Base-by-base conservation (phyloP, 2,113 vertebrate species). In the Amphiprion percula region DNA sequence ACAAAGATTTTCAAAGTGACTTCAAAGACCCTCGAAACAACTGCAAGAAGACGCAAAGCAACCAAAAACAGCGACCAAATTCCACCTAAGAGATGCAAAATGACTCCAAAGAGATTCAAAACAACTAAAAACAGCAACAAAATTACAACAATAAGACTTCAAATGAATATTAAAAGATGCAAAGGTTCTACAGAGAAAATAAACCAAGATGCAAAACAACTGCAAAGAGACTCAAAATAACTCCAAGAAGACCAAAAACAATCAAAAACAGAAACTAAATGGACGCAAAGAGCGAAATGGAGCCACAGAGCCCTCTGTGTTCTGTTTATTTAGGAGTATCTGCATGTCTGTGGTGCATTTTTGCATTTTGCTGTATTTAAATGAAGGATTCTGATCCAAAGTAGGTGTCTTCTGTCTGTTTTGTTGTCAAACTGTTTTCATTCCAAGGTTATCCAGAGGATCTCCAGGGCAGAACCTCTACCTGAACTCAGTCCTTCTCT, bases 361-460 rank as follows among this genome's bases (percentile, higher is more conserved):
- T 26, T 39, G 30, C 23, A 14, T 1, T 44, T 15, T 44, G 41
- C 11, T 44, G 10, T 10, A n/a, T n/a, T 52, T n/a, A 52, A 52
- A n/a, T 52, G 19, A 52, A 17, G 2, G 3, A 50, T 19, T 49
- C 4, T 49, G 46, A 8, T n/a, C 19, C 2, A 21, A 21, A 21
- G 21, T 21, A 21, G 21, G 21, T 21, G 21, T 21, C 21, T 21
- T 21, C 21, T 21, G 15, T 15, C 15, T 17, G 47, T 49, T 17
- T 19, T 16, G 4, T 49, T 15, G 26, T 24, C 23, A 39, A 44
- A 47, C 46, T 16, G 47, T 19, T 50, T 41, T 46, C 46, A 21
- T 63, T 30, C 19, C 24, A 72, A 72, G 50, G 64, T 47, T 64
- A 33, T 24, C 26, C n/a, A 59, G 60, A 9, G 16, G 4, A 60